phyloP scores from a whole-genome alignment of 2,113 vertebrate genomes.

The Colinus virginianus region DNA sequence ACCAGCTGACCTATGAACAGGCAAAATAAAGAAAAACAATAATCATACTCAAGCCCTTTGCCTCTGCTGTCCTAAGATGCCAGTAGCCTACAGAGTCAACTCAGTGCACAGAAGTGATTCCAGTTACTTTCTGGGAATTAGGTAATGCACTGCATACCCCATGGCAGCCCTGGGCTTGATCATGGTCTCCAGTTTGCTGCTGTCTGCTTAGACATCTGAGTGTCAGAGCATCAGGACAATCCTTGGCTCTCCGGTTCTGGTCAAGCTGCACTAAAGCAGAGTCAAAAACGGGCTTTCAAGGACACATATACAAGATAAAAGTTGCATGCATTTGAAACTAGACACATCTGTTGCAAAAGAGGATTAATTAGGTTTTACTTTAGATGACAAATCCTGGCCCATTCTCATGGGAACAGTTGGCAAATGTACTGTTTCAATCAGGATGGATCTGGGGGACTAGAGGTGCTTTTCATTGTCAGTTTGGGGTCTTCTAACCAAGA shows the following conservation, averaged over 20 bases:
- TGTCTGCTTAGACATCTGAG: background rate
- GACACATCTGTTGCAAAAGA: constrained; percentile 71
- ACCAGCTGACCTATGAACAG: background rate
- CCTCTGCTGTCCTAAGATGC: background rate
- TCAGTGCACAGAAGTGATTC: background rate
- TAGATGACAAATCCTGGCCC: constrained; percentile 74
- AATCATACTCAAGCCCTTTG: background rate
- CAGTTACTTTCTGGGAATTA: accelerated
- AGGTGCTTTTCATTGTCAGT: background rate
- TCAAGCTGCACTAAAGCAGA: background rate
- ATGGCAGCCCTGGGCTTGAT: background rate
- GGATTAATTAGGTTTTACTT: constrained; percentile 76
- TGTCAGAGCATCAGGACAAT: background rate
- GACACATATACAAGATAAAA: background rate
- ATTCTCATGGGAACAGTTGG: constrained; percentile 76
- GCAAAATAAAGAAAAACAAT: background rate
- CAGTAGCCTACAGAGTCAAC: background rate
- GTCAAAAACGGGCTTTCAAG: background rate
- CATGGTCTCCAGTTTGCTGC: background rate
- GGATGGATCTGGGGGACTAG: constrained; percentile 7
- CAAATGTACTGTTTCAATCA: constrained; percentile 70
- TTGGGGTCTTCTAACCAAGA: constrained; percentile 35
- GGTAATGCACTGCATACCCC: background rate
- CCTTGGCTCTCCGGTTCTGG: background rate
- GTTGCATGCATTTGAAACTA: constrained; percentile 3